Evolutionary conservation across 2,888 invertebrate genomes (phyloP), one percentile per base, ranked within the genome.

Genomic region (Alitta virens): DNA sequence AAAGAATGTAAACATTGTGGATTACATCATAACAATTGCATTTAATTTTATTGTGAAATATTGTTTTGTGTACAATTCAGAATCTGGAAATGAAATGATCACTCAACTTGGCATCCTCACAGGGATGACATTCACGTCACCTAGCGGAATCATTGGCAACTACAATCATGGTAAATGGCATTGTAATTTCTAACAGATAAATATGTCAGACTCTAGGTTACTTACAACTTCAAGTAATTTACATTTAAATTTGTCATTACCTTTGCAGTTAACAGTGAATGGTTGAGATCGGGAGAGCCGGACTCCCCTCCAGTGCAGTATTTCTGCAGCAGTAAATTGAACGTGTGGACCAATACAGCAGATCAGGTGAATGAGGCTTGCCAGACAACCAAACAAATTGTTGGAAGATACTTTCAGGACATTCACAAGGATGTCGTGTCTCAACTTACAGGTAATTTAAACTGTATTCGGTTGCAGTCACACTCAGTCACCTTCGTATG

Each of bases 391-490:
- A 71, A 68, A 62, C 55, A 71, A 40, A 58, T 66, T 2, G 69
- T 79, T 40, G 68, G 70, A 23, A 72, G 72, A 12, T 80, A 72
- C 71, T 77, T 80, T 58, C 75, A 76, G 56, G 72, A 74, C 49
- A 69, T 72, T 33, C 77, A 78, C 57, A 69, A 71, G 25, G 77
- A 78, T 65, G 71, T 79, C 46, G 73, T 74, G 23, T 70, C 75
- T 12, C 79, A 79, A 58, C 65, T 80, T 1, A 74, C 78, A 60
- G 80, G 80, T 79, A 56, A 49, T n/a, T n/a, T n/a, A n/a, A n/a
- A n/a, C n/a, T n/a, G n/a, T n/a, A n/a, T n/a, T n/a, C n/a, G n/a
- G n/a, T n/a, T n/a, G n/a, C n/a, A n/a, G n/a, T n/a, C n/a, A n/a
- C n/a, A n/a, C n/a, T n/a, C n/a, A n/a, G n/a, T n/a, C n/a, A n/a